A percentile compares a stretch with the other conserved stretches of the same genome.
Conservation (phyloP, 2,797 vertebrate genomes). For the Sparidentex hasta region DNA sequence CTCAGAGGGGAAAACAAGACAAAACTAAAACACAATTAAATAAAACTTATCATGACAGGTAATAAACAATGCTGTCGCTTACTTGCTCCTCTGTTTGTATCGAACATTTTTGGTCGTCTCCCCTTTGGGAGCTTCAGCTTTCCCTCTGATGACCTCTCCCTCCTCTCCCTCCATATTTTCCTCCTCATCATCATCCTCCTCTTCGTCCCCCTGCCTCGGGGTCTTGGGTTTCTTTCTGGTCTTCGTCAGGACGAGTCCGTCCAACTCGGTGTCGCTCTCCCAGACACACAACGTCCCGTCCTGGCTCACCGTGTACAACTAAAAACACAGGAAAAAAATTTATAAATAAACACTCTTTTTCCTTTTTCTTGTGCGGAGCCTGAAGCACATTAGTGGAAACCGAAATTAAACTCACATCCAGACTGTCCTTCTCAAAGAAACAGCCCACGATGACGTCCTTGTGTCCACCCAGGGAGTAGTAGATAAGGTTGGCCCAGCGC, state of each 20-base stretch:
- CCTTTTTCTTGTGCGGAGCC: too few relatives aligned
- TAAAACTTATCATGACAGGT: neutral
- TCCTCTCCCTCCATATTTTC: constrained; percentile 72
- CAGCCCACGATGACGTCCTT: constrained; percentile 94
- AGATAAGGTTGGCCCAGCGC: constrained; percentile 96
- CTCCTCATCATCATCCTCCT: constrained; percentile 58
- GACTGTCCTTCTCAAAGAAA: constrained; percentile 94
- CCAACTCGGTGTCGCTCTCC: constrained; percentile 92
- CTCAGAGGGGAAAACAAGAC: neutral
- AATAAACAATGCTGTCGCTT: constrained; percentile 56
- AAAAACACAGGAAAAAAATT: neutral
- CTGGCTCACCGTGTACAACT: constrained; percentile 96
- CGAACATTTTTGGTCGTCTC: constrained; percentile 87
- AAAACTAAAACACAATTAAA: too few relatives aligned
- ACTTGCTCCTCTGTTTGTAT: constrained; percentile 91
- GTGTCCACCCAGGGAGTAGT: constrained; percentile 95
- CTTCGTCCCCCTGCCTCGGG: constrained; percentile 30
- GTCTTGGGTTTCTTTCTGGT: constrained; percentile 37
- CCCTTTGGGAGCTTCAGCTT: constrained; percentile 74
- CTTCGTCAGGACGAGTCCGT: constrained; percentile 84
- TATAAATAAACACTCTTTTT: neutral
- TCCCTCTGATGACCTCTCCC: constrained; percentile 89
- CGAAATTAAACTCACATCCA: constrained; percentile 87
- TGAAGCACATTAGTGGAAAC: neutral
- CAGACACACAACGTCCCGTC: constrained; percentile 93